Conservation (phyloP, 1,140 invertebrate genomes). For the Varroa destructor region DNA sequence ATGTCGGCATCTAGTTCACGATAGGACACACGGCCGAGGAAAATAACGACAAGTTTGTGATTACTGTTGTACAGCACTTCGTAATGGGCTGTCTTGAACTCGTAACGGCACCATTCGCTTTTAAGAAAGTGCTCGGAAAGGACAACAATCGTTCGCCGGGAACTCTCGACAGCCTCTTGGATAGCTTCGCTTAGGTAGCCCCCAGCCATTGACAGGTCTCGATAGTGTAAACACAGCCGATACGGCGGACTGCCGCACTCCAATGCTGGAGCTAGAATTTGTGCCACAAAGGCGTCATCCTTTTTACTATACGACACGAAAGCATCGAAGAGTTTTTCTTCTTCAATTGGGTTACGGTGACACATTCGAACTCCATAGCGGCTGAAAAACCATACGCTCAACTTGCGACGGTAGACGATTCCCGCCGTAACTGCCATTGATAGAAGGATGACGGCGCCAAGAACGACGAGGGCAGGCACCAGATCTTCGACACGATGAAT, state of each 20-base stretch:
- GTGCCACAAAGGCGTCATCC: constrained; percentile 74
- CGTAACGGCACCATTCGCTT: constrained; percentile 83
- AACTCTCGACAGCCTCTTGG: constrained; percentile 73
- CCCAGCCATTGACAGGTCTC: constrained; percentile 63
- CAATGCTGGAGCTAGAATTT: constrained; percentile 42
- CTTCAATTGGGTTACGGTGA: constrained; percentile 42
- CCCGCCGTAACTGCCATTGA: constrained; percentile 53
- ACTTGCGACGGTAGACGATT: constrained; percentile 58
- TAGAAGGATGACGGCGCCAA: constrained; percentile 34
- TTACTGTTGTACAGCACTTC: constrained; percentile 66
- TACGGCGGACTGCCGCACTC: constrained; percentile 60
- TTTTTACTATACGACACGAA: constrained; percentile 85
- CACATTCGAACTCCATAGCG: constrained; percentile 63
- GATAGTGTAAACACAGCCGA: constrained; percentile 74
- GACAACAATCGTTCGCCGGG: constrained; percentile 72
- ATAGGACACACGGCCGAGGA: constrained; percentile 58
- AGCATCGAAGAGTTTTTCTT: constrained; percentile 79
- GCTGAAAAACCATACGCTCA: constrained; percentile 75
- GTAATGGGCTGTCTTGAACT: constrained; percentile 81
- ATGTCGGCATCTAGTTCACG: constrained; percentile 72
- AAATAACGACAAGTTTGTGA: constrained; percentile 66
- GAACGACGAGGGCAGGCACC: constrained; percentile 24
- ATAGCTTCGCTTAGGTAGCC: constrained; percentile 71
- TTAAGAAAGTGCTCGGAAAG: constrained; percentile 83
- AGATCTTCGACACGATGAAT: constrained; percentile 30